Conservation (phyloP, 1,140 invertebrate genomes). For the Calliopsis andreniformis region DNA sequence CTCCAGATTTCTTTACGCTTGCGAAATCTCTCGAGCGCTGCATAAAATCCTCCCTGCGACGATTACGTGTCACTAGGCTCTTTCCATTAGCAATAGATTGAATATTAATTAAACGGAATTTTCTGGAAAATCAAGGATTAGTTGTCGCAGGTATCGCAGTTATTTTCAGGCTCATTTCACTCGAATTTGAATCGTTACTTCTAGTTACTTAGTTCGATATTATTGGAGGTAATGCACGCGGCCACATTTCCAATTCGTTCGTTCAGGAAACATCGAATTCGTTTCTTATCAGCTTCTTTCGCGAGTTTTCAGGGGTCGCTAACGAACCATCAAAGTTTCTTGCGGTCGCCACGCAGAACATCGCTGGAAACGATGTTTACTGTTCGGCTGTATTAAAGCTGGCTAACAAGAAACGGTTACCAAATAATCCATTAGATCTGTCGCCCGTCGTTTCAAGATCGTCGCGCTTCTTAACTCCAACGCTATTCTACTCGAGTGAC, state of each 20-base stretch:
- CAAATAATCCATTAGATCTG: slow-evolving; percentile 64
- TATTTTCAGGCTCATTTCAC: neutral
- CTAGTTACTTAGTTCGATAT: too few relatives aligned
- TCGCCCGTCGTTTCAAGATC: slow-evolving; percentile 54
- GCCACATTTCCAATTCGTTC: neutral
- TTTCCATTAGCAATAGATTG: too few relatives aligned
- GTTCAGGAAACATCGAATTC: neutral
- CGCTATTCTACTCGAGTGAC: slow-evolving; percentile 56
- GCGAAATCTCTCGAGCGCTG: neutral
- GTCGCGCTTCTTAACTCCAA: slow-evolving; percentile 59
- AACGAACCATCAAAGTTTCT: slow-evolving; percentile 38
- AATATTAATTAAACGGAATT: too few relatives aligned
- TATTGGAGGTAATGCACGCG: too few relatives aligned
- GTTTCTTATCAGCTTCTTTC: neutral
- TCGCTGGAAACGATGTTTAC: slow-evolving; percentile 17
- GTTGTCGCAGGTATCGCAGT: too few relatives aligned
- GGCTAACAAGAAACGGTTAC: slow-evolving; percentile 66
- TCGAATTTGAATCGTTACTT: too few relatives aligned
- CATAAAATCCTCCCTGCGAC: neutral
- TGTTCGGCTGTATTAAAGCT: slow-evolving; percentile 54
- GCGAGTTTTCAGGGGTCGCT: neutral
- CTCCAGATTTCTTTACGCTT: neutral
- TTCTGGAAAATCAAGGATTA: too few relatives aligned
- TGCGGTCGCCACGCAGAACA: neutral
- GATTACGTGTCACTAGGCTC: too few relatives aligned